Conservation (phyloP, 2,888 invertebrate genomes). For the Tachina fera region DNA sequence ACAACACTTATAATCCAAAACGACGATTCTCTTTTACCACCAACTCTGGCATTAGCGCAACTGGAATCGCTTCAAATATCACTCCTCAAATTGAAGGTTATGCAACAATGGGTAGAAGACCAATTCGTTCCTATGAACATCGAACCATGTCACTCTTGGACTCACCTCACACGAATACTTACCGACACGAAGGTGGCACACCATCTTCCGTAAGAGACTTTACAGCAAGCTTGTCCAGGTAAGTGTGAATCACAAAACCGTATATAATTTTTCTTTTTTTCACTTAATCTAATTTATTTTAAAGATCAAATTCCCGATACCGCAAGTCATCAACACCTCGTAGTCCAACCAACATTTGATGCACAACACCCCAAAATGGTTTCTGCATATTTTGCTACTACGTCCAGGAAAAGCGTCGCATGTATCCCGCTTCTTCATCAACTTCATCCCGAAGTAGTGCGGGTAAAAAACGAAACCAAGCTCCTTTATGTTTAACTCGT, state of each 20-base stretch:
- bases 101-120: constrained; percentile 81
- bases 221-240: constrained; percentile 79
- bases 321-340: constrained; percentile 81
- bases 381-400: constrained; percentile 82
- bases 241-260: constrained; percentile 28
- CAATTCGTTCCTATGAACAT: constrained; percentile 81
- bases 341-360: constrained; percentile 83
- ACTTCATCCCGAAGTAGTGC: constrained; percentile 76
- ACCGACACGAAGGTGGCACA: constrained; percentile 78
- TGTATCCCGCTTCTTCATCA: constrained; percentile 76
- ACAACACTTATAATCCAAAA: constrained; percentile 82
- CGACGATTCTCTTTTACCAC: constrained; percentile 81
- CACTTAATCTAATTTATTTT: constrained; percentile 30
- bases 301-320: constrained; percentile 80
- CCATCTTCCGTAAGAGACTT: constrained; percentile 77
- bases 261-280: neutral
- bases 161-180: constrained; percentile 75
- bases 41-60: constrained; percentile 74
- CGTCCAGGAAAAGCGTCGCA: constrained; percentile 77
- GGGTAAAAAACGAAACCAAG: constrained; percentile 67
- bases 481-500: constrained; percentile 43
- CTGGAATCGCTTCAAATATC: constrained; percentile 73
- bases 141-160: constrained; percentile 81
- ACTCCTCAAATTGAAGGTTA: constrained; percentile 79
- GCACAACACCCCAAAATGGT: constrained; percentile 82